Percentiles rank a stretch among this genome's conserved stretches.
Evolutionary conservation across 2,113 vertebrate species (phyloP).

Genomic region (Elgaria multicarinata): DNA sequence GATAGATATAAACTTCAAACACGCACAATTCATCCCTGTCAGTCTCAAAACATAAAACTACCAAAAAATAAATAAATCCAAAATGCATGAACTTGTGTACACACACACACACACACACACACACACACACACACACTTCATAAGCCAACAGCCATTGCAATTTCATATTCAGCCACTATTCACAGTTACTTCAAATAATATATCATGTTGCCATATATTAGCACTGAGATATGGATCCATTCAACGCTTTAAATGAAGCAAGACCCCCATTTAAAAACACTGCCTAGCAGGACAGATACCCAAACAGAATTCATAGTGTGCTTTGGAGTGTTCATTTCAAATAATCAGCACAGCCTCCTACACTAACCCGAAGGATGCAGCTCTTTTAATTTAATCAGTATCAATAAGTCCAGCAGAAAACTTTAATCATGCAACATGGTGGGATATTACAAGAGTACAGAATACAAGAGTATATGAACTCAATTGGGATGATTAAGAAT

Average conservation of each 20-base stretch:
- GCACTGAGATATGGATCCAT: slow-evolving; percentile 14
- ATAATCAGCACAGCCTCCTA: slow-evolving; percentile 19
- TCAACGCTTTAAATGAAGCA: slow-evolving; percentile 27
- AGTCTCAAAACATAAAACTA: neutral
- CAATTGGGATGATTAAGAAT: slow-evolving; percentile 7
- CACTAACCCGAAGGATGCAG: slow-evolving; percentile 10
- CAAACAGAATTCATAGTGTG: neutral
- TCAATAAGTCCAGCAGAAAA: slow-evolving; percentile 31
- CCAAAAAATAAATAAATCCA: neutral
- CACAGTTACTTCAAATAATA: slow-evolving; percentile 20
- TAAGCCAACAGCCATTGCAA: neutral
- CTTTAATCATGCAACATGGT: neutral
- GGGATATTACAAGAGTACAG: neutral
- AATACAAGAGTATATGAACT: slow-evolving; percentile 4
- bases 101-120: neutral
- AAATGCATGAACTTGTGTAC: neutral
- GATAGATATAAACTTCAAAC: neutral
- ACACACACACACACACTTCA: neutral
- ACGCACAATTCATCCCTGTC: neutral
- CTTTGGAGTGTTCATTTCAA: slow-evolving; percentile 24
- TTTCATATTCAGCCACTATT: neutral
- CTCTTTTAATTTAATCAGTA: slow-evolving; percentile 20
- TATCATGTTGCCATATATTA: slow-evolving; percentile 29
- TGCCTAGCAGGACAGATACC: neutral
- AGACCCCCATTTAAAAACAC: slow-evolving; percentile 15